Base-by-base conservation (phyloP, 1,140 invertebrate genomes). In the Papilio machaon region DNA sequence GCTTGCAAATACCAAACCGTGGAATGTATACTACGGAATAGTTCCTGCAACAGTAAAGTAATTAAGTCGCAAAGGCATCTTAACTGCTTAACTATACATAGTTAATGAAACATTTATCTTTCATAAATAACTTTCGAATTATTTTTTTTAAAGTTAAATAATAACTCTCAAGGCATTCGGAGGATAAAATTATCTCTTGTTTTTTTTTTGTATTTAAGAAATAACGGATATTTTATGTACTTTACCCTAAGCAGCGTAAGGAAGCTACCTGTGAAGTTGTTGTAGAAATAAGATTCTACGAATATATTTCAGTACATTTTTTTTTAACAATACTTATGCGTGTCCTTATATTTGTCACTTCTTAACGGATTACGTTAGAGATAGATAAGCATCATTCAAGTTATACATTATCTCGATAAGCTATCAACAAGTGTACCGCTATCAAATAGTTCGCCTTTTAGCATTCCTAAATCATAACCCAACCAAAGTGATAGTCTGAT, bases 21-120 rank as follows among this genome's bases (percentile, higher is more conserved):
- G 30, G 64, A 67, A 67, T 67, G 64, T 67, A 67, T 67, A 35
- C 58, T 60, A 60, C 64, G 30, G 23, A 67, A 67, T 35, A 67
- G 64, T 67, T 67, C 64, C 64, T 64, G 23, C 60, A 67, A 67
- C 64, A 35, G 10, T 30, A 6, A 67, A 67, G 64, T 67, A 67
- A 67, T 35, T 67, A 67, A 67, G 30, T 67, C 30, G 58, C 58
- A 19, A 35, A 67, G 64, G 64, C 23, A 67, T 67, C 1, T 54
- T 60, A 60, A 60, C n/a, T 19, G 7, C 9, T 67, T 67, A 67
- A 30, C 9, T 19, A 11, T 30, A 13, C 23, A 67, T 30, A 35
- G 19, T 67, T 67, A 23, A 23, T 23, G 10, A 35, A 30, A 67
- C 47, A 43, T 5, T 47, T 23, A 17, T 19, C 58, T n/a, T 58